Conservation (phyloP, 2,113 vertebrate genomes). For the Scortum barcoo region DNA sequence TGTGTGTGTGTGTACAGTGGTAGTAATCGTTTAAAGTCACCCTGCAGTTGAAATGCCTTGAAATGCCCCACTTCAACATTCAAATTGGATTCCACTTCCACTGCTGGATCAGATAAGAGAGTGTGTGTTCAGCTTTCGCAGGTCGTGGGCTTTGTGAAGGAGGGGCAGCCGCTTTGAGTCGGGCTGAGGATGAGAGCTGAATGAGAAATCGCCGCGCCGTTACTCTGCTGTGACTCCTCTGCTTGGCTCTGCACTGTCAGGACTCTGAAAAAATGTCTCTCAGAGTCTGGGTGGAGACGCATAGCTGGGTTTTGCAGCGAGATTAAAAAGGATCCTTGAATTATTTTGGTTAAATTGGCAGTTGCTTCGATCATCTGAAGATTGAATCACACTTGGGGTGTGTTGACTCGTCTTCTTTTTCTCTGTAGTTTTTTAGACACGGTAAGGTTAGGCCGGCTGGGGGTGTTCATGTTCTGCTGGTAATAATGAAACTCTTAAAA, state of each 20-base stretch:
- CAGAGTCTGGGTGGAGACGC: constrained; percentile 46
- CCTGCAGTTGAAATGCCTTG: constrained; percentile 55
- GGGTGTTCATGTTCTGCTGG: constrained; percentile 15
- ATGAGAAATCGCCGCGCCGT: constrained; percentile 53
- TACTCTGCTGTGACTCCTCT: constrained; percentile 23
- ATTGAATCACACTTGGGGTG: neutral
- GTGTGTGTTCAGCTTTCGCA: constrained; percentile 53
- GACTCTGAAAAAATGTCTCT: constrained; percentile 29
- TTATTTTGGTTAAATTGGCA: constrained; percentile 24
- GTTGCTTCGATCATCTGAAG: constrained; percentile 8
- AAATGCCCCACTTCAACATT: constrained; percentile 54
- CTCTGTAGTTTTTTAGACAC: constrained; percentile 16
- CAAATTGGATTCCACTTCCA: constrained; percentile 54
- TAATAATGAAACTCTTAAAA: constrained; percentile 23
- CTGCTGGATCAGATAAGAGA: constrained; percentile 62
- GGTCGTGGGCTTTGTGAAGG: constrained; percentile 52
- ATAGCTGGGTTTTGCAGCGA: constrained; percentile 41
- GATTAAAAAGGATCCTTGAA: constrained; percentile 40
- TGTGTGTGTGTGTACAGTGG: neutral
- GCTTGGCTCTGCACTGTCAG: constrained; percentile 7
- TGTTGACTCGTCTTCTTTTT: neutral
- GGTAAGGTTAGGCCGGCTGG: neutral
- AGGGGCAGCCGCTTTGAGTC: constrained; percentile 38
- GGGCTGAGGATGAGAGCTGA: constrained; percentile 40
- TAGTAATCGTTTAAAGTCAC: constrained; percentile 47